Percentiles rank a stretch among this genome's conserved stretches.
Evolutionary conservation across 2,797 vertebrate species (phyloP).

Genomic region (Tachyglossus aculeatus): DNA sequence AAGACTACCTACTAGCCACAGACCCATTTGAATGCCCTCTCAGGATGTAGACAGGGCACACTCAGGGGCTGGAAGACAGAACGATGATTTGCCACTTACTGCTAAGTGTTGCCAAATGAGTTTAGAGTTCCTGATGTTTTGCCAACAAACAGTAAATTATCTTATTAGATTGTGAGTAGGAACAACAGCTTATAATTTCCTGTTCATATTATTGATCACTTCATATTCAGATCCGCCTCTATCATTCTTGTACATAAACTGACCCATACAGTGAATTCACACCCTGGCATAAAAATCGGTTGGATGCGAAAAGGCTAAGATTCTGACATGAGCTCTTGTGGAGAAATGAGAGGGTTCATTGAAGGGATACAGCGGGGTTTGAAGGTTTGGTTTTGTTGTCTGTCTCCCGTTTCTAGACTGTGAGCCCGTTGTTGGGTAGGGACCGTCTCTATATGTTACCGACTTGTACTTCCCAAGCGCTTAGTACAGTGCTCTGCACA

Average conservation of each 20-base stretch:
- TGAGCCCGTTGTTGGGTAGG: no score
- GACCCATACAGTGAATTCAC: constrained; percentile 12
- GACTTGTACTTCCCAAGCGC: no score
- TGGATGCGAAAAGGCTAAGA: constrained; percentile 18
- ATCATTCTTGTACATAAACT: constrained; percentile 48
- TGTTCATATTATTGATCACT: constrained; percentile 66
- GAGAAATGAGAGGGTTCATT: no score
- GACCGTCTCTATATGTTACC: no score
- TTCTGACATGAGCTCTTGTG: no score
- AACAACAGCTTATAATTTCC: constrained; percentile 62
- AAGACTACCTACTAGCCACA: constrained; percentile 60
- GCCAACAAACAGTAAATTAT: constrained; percentile 66
- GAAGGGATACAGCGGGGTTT: no score
- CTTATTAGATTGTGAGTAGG: constrained; percentile 61
- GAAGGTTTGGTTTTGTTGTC: no score
- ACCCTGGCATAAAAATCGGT: constrained; percentile 15
- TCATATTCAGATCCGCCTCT: constrained; percentile 65
- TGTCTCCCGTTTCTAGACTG: no score
- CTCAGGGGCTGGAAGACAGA: constrained; percentile 56
- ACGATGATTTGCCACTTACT: constrained; percentile 66
- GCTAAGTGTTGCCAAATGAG: constrained; percentile 67
- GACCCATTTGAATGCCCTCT: constrained; percentile 58
- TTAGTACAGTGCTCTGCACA: no score
- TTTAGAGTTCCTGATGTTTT: constrained; percentile 59
- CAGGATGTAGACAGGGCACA: constrained; percentile 39